phyloP scores from a whole-genome alignment of 2,888 invertebrate species.

The Blastobasis lacticolella region DNA sequence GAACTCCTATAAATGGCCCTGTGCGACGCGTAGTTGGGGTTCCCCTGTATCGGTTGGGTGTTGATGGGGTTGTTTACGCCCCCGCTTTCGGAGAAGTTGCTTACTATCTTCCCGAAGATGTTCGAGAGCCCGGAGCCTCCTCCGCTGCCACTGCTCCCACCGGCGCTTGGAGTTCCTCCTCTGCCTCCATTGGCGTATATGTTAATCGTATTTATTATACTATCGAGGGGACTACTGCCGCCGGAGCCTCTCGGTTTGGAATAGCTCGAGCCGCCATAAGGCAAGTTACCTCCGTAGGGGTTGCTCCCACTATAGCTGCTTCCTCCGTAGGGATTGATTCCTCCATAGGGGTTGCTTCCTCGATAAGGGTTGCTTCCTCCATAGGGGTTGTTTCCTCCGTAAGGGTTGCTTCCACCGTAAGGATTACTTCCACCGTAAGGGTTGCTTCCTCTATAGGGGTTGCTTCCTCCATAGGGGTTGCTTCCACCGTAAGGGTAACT shows the following conservation, averaged over 20 bases:
- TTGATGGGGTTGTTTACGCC: slow-evolving; percentile 46
- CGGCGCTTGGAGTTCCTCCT: slow-evolving; percentile 15
- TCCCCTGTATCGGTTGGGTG: slow-evolving; percentile 62
- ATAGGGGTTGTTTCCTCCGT: slow-evolving; percentile 19
- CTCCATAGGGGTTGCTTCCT: slow-evolving; percentile 23
- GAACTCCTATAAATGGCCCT: slow-evolving; percentile 51
- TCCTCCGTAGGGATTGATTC: slow-evolving; percentile 25
- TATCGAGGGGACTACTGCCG: slow-evolving; percentile 36
- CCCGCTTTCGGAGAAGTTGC: slow-evolving; percentile 50
- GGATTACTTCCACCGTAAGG: slow-evolving; percentile 15
- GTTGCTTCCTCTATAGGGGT: slow-evolving; percentile 15
- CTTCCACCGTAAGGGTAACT: slow-evolving; percentile 18
- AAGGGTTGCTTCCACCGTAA: slow-evolving; percentile 20
- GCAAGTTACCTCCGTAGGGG: slow-evolving; percentile 10
- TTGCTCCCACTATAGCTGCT: background rate
- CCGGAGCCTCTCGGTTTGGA: slow-evolving; percentile 18
- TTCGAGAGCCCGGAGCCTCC: slow-evolving; percentile 36
- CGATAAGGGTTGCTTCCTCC: slow-evolving; percentile 21
- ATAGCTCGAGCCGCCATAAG: slow-evolving; percentile 9
- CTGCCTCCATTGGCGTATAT: slow-evolving; percentile 39
- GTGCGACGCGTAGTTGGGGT: slow-evolving; percentile 57
- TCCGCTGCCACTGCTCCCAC: slow-evolving; percentile 18
- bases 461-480: slow-evolving; percentile 19
- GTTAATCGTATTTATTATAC: slow-evolving; percentile 38
- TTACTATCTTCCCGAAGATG: slow-evolving; percentile 55